Evolutionary conservation across 2,113 vertebrate species (phyloP), one percentile per base, ranked within the genome.

Genomic region (Phycodurus eques): DNA sequence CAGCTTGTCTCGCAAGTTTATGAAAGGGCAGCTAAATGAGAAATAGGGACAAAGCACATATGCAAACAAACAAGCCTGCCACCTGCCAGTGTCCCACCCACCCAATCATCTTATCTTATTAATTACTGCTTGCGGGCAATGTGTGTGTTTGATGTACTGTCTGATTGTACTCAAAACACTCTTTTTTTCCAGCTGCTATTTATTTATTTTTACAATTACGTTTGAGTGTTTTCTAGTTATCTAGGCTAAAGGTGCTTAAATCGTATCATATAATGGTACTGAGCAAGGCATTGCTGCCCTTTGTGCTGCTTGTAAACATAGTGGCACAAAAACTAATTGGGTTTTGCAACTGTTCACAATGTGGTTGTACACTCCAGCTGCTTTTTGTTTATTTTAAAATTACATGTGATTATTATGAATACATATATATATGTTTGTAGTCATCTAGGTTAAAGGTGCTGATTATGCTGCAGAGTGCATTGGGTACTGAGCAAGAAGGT

Each of bases 1-100:
- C 20, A 7, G 66, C 17, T 49, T 74, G 75, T 74, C 84, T 88
- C 75, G 0, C 74, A 76, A 49, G 35, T 44, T 42, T 27, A 74
- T 54, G 11, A 68, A 39, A 80, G 71, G 72, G n/a, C 59, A 33
- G 56, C n/a, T 0, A 53, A 79, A 73, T 10, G 33, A 39, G 4
- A 47, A 31, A 1, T 5, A 5, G 3, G 22, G 22, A 59, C 60
- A 13, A 73, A 67, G 22, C 11, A 22, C 54, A 46, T 14, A 44
- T 2, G 31, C n/a, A 12, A 35, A 64, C 46, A 47, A 56, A 56
- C 54, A 56, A 9, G 22, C 63, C 53, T 15, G 13, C 7, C 62
- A 70, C 33, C 62, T 73, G 71, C 33, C 20, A n/a, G 53, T 56
- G 53, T 22, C 20, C 53, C n/a, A 56, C 20, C 20, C 53, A 56